Conservation (phyloP, 2,113 vertebrate genomes). For the Rhinolophus ferrumequinum region DNA sequence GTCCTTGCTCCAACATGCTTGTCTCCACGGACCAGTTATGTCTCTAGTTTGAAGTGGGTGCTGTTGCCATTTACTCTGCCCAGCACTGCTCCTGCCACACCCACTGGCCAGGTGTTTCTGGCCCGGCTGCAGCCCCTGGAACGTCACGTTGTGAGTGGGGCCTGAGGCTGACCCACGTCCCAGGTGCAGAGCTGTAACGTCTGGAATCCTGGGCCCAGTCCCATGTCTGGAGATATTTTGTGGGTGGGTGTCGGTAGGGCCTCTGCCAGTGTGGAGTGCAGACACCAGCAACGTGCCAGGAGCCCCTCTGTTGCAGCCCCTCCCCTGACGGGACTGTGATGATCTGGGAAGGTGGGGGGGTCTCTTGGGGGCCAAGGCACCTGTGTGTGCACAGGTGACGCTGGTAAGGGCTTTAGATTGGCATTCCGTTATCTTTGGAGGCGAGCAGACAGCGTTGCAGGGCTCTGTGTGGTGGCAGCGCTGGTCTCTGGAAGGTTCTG, state of each 20-base stretch:
- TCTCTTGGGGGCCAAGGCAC: not conserved
- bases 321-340: not conserved
- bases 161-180: not conserved
- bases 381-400: accelerated
- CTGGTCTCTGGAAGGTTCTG: not conserved
- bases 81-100: not conserved
- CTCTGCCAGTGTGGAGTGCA: no score
- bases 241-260: not conserved
- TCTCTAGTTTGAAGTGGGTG: not conserved
- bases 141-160: not conserved
- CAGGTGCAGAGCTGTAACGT: not conserved
- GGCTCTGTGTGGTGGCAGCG: not conserved
- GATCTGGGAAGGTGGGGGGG: accelerated
- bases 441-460: not conserved
- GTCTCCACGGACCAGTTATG: not conserved
- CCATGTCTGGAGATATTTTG: accelerated
- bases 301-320: not conserved
- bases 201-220: accelerated
- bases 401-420: no score
- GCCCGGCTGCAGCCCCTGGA: not conserved
- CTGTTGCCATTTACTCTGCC: accelerated
- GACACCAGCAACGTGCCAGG: not conserved
- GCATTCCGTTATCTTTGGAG: not conserved
- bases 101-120: not conserved
- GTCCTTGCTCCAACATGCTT: accelerated